phyloP scores from a whole-genome alignment of 2,888 invertebrate species.

The Diaphora mendica region DNA sequence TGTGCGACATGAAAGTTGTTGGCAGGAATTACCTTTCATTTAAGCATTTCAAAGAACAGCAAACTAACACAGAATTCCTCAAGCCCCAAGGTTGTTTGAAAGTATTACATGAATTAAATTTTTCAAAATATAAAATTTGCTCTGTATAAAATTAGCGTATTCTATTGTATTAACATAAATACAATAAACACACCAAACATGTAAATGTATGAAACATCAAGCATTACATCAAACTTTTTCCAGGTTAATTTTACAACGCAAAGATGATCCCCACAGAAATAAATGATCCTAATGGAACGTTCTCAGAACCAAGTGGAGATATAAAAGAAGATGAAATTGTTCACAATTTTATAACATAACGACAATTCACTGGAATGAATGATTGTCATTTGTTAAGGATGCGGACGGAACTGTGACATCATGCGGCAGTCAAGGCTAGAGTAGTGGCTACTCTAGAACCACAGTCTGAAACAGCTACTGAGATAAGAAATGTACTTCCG shows the following conservation, averaged over 20 bases:
- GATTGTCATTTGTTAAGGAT: constrained; percentile 55
- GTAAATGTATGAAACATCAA: background rate
- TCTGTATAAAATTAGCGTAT: background rate
- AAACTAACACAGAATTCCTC: background rate
- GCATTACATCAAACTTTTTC: constrained; percentile 2
- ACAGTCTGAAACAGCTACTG: constrained; percentile 25
- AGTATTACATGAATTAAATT: background rate
- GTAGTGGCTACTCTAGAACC: constrained; percentile 33
- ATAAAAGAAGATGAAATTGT: constrained; percentile 52
- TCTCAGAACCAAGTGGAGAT: constrained; percentile 50
- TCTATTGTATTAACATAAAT: background rate
- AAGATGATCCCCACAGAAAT: constrained; percentile 33
- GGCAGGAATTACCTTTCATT: background rate
- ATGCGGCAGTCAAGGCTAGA: constrained; percentile 41
- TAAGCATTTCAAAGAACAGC: background rate
- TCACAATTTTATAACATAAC: constrained; percentile 49
- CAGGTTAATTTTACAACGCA: constrained; percentile 17
- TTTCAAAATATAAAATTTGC: background rate
- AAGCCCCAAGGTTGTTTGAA: background rate
- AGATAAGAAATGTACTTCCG: constrained; percentile 13
- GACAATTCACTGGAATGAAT: constrained; percentile 52
- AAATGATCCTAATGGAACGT: constrained; percentile 36
- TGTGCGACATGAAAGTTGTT: background rate
- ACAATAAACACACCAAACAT: background rate
- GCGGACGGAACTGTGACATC: constrained; percentile 59